Evolutionary conservation across 1,140 invertebrate genomes (phyloP).

Genomic region (Protaetia brevitarsis): DNA sequence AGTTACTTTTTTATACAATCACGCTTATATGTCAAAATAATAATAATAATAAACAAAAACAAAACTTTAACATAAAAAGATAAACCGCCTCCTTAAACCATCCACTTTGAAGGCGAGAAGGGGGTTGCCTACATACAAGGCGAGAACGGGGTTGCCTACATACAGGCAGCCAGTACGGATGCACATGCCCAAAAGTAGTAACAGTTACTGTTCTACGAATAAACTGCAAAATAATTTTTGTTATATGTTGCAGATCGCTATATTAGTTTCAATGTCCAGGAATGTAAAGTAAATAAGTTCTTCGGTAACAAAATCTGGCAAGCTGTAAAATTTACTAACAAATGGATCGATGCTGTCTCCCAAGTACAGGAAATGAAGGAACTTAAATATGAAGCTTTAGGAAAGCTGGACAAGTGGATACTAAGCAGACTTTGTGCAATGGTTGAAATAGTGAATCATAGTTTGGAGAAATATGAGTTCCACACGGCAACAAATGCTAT

Average conservation of each 20-base stretch:
- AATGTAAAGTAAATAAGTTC: conserved; percentile 81
- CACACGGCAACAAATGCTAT: conserved; percentile 72
- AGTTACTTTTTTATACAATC: too few relatives aligned
- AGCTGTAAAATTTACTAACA: conserved; percentile 73
- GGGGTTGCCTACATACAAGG: too few relatives aligned
- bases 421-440: conserved; percentile 75
- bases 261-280: conserved; percentile 80
- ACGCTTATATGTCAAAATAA: too few relatives aligned
- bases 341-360: conserved; percentile 38
- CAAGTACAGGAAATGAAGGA: conserved; percentile 47
- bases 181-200: too few relatives aligned
- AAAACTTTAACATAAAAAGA: too few relatives aligned
- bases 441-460: conserved; percentile 63
- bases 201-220: too few relatives aligned
- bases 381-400: conserved; percentile 41
- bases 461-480: conserved; percentile 73
- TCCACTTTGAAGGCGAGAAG: too few relatives aligned
- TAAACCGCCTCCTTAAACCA: too few relatives aligned
- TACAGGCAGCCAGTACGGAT: too few relatives aligned
- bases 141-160: too few relatives aligned
- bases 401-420: conserved; percentile 81
- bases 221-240: too few relatives aligned
- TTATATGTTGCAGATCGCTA: conserved; percentile 59
- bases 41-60: too few relatives aligned
- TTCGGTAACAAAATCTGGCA: conserved; percentile 99